A percentile compares a stretch with the other conserved stretches of the same genome.
These are phyloP conservation scores for Xestoiulus laeticollis DNA, from an alignment of 2,888 invertebrate genomes.

Conservation along the genomic window DNA sequence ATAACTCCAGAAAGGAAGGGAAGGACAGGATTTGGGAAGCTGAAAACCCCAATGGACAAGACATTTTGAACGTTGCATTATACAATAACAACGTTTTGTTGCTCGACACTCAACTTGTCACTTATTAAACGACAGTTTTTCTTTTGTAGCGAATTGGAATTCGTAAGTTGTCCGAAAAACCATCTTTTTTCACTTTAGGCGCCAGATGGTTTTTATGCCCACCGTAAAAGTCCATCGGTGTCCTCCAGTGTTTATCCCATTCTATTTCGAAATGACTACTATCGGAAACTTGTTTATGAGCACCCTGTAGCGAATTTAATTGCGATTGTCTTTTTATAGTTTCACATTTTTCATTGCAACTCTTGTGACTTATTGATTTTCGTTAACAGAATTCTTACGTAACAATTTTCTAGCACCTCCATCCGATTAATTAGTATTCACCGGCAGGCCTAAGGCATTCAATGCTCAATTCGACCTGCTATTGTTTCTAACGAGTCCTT, in stretches of 20 bases:
- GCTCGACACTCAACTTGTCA: neutral
- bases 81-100: too few relatives aligned
- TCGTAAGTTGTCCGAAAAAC: neutral
- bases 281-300: neutral
- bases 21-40: too few relatives aligned
- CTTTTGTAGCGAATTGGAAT: neutral
- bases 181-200: neutral
- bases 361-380: conserved; percentile 10
- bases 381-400: neutral
- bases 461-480: neutral
- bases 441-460: neutral
- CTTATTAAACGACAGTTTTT: neutral
- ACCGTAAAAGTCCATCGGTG: neutral
- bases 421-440: neutral
- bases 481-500: conserved; percentile 19
- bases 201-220: neutral
- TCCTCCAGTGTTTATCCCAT: neutral
- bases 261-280: neutral
- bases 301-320: neutral
- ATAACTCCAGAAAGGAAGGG: too few relatives aligned
- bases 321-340: neutral
- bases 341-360: neutral
- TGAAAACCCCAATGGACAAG: too few relatives aligned
- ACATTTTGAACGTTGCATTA: too few relatives aligned
- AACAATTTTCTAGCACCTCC: neutral